A percentile compares a stretch with the other conserved stretches of the same genome.
phyloP scores from a whole-genome alignment of 1,140 invertebrate species.

The Drosophila tani region DNA sequence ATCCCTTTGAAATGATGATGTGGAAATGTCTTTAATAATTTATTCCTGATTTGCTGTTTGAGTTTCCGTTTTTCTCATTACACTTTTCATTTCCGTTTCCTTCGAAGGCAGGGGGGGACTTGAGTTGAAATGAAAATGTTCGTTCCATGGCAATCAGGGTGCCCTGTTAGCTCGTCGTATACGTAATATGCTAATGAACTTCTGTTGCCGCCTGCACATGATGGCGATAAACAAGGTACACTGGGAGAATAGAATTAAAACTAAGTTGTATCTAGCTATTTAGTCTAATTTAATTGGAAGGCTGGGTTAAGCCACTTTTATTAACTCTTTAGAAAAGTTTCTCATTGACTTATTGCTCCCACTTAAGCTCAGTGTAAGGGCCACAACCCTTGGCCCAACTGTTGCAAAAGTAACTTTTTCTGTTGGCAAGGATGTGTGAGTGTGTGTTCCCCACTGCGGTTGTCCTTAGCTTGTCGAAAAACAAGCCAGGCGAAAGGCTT shows the following conservation, averaged over 20 bases:
- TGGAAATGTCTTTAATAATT: constrained; percentile 50
- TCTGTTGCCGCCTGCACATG: constrained; percentile 27
- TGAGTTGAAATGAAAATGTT: constrained; percentile 22
- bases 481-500: constrained; percentile 8
- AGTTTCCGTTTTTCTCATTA: constrained; percentile 46
- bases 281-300: neutral
- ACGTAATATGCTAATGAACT: constrained; percentile 73
- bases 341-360: neutral
- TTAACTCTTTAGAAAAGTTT: no score
- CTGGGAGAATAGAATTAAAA: neutral
- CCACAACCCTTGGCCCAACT: constrained; percentile 17
- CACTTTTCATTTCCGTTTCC: constrained; percentile 39
- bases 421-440: constrained; percentile 6
- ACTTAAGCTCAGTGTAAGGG: neutral
- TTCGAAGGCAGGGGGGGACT: no score
- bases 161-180: constrained; percentile 39
- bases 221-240: constrained; percentile 20
- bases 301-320: no score
- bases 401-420: constrained; percentile 38
- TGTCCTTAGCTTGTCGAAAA: constrained; percentile 39
- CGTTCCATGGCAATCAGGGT: constrained; percentile 25
- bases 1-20: neutral
- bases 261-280: neutral
- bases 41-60: constrained; percentile 57
- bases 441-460: constrained; percentile 10